phyloP scores from a whole-genome alignment of 2,113 vertebrate genomes.

The Sphyrna mokarran region DNA sequence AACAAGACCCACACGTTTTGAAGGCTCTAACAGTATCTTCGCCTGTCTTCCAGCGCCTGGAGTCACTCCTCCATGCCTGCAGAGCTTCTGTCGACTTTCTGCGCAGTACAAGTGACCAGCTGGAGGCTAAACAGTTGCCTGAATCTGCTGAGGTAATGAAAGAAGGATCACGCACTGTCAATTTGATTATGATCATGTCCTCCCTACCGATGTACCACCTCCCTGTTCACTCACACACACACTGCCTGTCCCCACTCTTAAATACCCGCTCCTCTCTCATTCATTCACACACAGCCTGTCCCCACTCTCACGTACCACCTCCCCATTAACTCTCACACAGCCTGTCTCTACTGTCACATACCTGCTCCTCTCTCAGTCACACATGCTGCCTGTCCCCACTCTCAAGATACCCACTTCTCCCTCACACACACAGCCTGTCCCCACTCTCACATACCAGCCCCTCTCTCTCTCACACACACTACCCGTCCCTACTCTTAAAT shows the following conservation, averaged over 20 bases:
- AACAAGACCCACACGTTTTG: rapidly evolving
- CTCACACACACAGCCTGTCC: neutral
- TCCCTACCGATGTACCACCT: neutral
- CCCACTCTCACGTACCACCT: neutral
- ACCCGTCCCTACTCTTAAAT: too few relatives aligned
- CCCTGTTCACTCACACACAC: neutral
- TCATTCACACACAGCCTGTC: neutral
- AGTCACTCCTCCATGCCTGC: neutral
- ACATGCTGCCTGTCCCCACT: neutral
- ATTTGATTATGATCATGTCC: too few relatives aligned
- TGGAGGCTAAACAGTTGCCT: neutral
- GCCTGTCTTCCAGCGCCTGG: neutral
- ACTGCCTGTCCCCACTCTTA: neutral
- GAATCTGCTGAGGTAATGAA: neutral
- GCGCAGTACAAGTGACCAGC: neutral
- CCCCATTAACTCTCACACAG: too few relatives aligned
- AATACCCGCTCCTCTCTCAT: too few relatives aligned
- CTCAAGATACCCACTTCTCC: too few relatives aligned
- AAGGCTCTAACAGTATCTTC: neutral
- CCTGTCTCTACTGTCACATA: neutral
- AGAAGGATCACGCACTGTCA: too few relatives aligned
- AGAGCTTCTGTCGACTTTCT: neutral
- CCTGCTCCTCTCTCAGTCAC: neutral
- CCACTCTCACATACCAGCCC: too few relatives aligned
- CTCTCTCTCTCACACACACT: too few relatives aligned